A percentile compares a stretch with the other conserved stretches of the same genome.
These are phyloP conservation scores for Papilio xuthus DNA, from an alignment of 1,140 invertebrate species.

Conservation along the genomic window DNA sequence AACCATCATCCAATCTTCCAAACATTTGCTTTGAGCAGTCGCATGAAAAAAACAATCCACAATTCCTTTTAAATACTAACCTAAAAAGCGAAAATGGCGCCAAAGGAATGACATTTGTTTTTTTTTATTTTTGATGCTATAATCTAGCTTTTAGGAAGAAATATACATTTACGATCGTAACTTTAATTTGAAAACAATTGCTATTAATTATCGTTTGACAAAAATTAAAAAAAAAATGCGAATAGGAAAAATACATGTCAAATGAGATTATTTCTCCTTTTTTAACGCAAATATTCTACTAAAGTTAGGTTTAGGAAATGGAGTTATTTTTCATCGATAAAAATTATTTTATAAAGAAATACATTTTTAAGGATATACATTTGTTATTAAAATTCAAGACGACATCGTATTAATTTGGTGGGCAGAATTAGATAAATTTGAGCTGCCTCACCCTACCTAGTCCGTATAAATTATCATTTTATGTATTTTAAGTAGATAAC, in stretches of 20 bases:
- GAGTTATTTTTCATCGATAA: no score
- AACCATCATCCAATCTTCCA: neutral
- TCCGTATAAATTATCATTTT: no score
- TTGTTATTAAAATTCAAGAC: no score
- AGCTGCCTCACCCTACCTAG: no score
- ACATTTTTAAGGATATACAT: no score
- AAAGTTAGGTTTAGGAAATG: no score
- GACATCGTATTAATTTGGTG: no score
- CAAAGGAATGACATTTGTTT: neutral
- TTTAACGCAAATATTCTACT: no score
- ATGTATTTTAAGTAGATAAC: no score
- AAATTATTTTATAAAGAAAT: no score
- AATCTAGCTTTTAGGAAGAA: neutral
- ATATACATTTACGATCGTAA: neutral
- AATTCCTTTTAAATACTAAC: slow-evolving; percentile 14
- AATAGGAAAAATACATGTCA: slow-evolving; percentile 5
- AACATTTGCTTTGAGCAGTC: slow-evolving; percentile 2
- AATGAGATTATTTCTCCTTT: slow-evolving; percentile 24
- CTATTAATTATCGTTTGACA: neutral
- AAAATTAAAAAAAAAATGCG: neutral
- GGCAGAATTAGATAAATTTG: no score
- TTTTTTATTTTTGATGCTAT: neutral
- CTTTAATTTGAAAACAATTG: no score
- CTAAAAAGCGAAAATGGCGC: neutral
- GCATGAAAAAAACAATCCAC: neutral